These are phyloP conservation scores for Recurvirostra avosetta DNA, from an alignment of 2,113 vertebrate genomes.

Conservation along the genomic window DNA sequence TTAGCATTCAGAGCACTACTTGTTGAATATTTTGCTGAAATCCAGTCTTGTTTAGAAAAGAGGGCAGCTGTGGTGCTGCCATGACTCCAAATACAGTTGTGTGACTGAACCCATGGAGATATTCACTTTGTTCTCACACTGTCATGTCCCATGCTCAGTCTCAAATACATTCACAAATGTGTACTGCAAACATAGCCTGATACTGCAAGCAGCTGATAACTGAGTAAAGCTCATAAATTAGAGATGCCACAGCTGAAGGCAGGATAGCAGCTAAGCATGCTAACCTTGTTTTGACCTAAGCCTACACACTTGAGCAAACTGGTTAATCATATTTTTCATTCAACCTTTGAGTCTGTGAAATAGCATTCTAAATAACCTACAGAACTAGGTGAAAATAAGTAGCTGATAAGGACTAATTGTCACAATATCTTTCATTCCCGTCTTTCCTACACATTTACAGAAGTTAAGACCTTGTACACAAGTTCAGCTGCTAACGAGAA, in stretches of 20 bases:
- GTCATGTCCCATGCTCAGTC: not conserved
- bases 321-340: not conserved
- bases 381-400: not conserved
- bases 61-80: not conserved
- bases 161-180: not conserved
- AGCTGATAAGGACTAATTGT: not conserved
- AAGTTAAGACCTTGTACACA: not conserved
- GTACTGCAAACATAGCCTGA: not conserved
- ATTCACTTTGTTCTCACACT: not conserved
- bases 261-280: not conserved
- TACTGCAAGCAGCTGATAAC: not conserved
- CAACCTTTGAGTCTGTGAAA: not conserved
- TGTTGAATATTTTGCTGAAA: not conserved
- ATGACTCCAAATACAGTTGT: not conserved
- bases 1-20: not conserved
- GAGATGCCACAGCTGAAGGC: not conserved
- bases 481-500: not conserved
- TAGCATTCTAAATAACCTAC: not conserved
- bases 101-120: not conserved
- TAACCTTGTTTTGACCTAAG: not conserved
- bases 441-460: not conserved
- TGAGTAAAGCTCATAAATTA: not conserved
- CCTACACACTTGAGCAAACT: not conserved
- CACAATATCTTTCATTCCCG: not conserved
- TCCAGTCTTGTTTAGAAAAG: not conserved